These are phyloP conservation scores for Trissoscelio sp. DNA, from an alignment of 2,888 invertebrate species.

Conservation along the genomic window DNA sequence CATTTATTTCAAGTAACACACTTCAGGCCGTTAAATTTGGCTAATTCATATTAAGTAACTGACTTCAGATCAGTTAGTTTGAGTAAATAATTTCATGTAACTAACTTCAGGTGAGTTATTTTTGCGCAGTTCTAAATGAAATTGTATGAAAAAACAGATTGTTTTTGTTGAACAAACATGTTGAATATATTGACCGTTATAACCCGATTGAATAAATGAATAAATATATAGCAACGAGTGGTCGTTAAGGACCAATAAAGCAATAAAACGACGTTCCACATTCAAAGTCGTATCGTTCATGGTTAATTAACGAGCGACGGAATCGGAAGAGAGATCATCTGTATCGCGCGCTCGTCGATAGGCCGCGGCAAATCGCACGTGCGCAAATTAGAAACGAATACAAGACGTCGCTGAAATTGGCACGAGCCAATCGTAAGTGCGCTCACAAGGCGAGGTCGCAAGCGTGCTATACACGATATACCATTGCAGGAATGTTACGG, in stretches of 20 bases:
- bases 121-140: too few relatives aligned
- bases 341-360: constrained; percentile 26
- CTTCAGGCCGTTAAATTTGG: too few relatives aligned
- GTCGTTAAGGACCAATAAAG: constrained; percentile 26
- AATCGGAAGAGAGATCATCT: constrained; percentile 56
- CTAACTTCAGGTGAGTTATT: too few relatives aligned
- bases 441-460: constrained; percentile 49
- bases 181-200: neutral
- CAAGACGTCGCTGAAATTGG: constrained; percentile 52
- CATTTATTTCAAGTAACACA: too few relatives aligned
- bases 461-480: too few relatives aligned
- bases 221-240: neutral
- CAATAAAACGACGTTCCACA: constrained; percentile 36
- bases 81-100: too few relatives aligned
- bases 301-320: constrained; percentile 55
- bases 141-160: too few relatives aligned
- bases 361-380: constrained; percentile 28
- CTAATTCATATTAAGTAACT: too few relatives aligned
- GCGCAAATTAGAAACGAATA: constrained; percentile 56
- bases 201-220: neutral
- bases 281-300: constrained; percentile 27
- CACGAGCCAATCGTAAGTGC: constrained; percentile 55
- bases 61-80: too few relatives aligned
- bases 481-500: constrained; percentile 43
- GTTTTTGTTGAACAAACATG: neutral